Evolutionary conservation across 2,888 invertebrate species (phyloP).

Genomic region (Silvanus unidentatus): DNA sequence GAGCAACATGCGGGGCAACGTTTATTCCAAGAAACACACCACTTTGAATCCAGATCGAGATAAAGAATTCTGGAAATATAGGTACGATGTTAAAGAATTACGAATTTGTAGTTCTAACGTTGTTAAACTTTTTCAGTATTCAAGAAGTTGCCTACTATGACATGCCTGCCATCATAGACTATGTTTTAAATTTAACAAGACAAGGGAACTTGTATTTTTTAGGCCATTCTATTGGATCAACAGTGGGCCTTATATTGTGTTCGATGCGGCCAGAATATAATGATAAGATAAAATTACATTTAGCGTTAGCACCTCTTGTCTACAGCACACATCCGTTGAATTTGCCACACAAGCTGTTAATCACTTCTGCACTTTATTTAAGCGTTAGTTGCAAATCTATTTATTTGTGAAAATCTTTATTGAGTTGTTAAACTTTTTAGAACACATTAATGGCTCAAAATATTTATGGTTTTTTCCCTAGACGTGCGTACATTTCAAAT

Average conservation of each 20-base stretch:
- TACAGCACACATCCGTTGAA: conserved; percentile 32
- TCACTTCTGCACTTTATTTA: conserved; percentile 15
- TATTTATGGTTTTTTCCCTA: conserved; percentile 39
- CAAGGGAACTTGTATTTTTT: conserved; percentile 51
- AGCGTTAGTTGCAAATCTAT: conserved; percentile 10
- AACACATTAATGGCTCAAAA: conserved; percentile 25
- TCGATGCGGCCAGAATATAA: conserved; percentile 43
- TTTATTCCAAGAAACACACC: conserved; percentile 51
- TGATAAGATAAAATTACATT: conserved; percentile 37
- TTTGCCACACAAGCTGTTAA: conserved; percentile 21
- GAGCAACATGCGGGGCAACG: conserved; percentile 57
- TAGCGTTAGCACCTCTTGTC: conserved; percentile 40
- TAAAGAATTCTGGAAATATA: conserved; percentile 52
- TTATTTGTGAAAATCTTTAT: too few species aligned
- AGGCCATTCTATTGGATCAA: conserved; percentile 61
- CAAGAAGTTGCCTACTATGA: conserved; percentile 60
- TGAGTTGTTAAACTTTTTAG: conserved; percentile 26
- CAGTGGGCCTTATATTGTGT: conserved; percentile 46
- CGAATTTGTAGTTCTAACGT: neutral
- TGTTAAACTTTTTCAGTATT: conserved; percentile 46
- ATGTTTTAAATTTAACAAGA: conserved; percentile 49
- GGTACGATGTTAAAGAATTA: neutral
- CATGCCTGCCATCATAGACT: conserved; percentile 56
- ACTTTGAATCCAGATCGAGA: conserved; percentile 41
- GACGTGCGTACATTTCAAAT: conserved; percentile 31